Percentiles rank a stretch among this genome's conserved stretches.
Evolutionary conservation across 1,140 invertebrate genomes (phyloP).

Genomic region (Magallana gigas): DNA sequence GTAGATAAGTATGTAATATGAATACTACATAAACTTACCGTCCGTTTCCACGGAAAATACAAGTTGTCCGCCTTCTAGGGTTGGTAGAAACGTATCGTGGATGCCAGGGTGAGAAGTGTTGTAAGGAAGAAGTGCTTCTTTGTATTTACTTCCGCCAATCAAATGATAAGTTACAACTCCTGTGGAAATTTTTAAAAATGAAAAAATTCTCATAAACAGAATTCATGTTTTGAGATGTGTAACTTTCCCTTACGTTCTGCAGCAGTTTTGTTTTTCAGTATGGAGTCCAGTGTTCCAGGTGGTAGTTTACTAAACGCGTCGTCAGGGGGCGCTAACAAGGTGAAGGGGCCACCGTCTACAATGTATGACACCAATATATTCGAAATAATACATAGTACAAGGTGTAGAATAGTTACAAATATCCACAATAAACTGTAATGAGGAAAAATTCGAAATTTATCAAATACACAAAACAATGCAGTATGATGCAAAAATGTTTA

Average conservation of each 20-base stretch:
- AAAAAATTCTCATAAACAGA: background rate
- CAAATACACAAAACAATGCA: no score
- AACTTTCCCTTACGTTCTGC: slow-evolving; percentile 75
- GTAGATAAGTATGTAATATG: no score
- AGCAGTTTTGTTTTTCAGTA: slow-evolving; percentile 83
- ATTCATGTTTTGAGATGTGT: background rate
- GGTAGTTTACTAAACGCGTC: slow-evolving; percentile 85
- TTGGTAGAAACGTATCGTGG: background rate
- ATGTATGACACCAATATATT: no score
- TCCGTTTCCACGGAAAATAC: slow-evolving; percentile 14
- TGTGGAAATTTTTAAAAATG: background rate
- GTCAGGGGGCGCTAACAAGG: slow-evolving; percentile 91
- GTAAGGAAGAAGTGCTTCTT: background rate
- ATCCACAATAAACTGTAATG: no score
- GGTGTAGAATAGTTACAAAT: no score
- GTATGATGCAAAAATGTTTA: no score
- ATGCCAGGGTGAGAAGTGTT: slow-evolving; percentile 6
- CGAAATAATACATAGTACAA: no score
- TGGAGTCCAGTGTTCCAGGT: slow-evolving; percentile 83
- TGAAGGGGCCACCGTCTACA: slow-evolving; percentile 82
- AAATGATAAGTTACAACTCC: slow-evolving; percentile 37
- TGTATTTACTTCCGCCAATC: slow-evolving; percentile 37
- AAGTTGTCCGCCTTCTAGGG: slow-evolving; percentile 1
- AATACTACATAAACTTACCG: background rate
- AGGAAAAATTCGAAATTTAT: no score